Conservation (phyloP, 2,888 invertebrate genomes). For the Eustalomyia histrio region DNA sequence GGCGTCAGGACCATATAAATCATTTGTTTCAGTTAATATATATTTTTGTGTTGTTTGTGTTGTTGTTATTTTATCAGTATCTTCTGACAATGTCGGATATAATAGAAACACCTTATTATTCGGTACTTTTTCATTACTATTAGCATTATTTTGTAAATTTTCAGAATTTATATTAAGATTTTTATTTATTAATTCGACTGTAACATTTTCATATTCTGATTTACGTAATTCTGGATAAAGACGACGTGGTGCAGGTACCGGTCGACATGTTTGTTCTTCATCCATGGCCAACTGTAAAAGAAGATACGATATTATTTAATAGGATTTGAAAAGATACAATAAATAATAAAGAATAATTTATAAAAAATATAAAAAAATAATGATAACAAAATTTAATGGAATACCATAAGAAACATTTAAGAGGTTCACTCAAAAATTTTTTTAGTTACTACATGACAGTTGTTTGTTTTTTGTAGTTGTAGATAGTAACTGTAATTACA, state of each 20-base stretch:
- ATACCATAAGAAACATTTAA: too few species aligned
- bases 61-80: slow-evolving; percentile 49
- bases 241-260: slow-evolving; percentile 78
- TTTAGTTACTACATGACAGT: too few species aligned
- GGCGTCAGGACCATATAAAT: slow-evolving; percentile 74
- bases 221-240: slow-evolving; percentile 72
- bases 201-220: slow-evolving; percentile 77
- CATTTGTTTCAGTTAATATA: slow-evolving; percentile 71
- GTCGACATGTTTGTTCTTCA: slow-evolving; percentile 71
- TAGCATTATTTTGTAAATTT: slow-evolving; percentile 72
- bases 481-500: too few species aligned
- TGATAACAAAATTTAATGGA: too few species aligned
- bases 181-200: slow-evolving; percentile 73
- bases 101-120: slow-evolving; percentile 71
- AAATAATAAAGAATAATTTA: not conserved
- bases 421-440: too few species aligned
- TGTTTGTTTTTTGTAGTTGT: too few species aligned
- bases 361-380: too few species aligned
- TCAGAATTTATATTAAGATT: slow-evolving; percentile 74
- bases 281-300: slow-evolving; percentile 66
- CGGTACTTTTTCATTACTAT: slow-evolving; percentile 72
- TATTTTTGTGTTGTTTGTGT: slow-evolving; percentile 62
- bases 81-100: slow-evolving; percentile 59
- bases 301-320: not conserved
- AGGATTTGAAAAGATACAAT: not conserved